Conservation (phyloP, 2,113 vertebrate genomes). For the Mus musculus region DNA sequence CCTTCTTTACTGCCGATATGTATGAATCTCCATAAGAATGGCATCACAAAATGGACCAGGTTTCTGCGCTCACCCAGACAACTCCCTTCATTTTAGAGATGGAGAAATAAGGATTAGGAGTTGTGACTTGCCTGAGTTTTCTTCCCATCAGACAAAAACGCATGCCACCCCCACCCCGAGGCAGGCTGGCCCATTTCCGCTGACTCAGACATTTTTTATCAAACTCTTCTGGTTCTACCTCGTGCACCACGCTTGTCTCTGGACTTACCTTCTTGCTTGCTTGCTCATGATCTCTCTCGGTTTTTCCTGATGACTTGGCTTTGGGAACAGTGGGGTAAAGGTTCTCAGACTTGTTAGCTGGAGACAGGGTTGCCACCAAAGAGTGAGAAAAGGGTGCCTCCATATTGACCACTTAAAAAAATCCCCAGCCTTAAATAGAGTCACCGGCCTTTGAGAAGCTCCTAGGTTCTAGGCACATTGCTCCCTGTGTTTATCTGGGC, state of each 20-base stretch:
- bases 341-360: background rate
- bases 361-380: background rate
- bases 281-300: background rate
- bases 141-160: background rate
- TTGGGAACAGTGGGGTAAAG: background rate
- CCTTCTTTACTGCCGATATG: background rate
- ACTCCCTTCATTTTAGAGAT: background rate
- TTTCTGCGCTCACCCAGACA: slow-evolving; percentile 4
- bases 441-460: background rate
- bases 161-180: background rate
- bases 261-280: background rate
- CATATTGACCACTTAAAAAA: background rate
- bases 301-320: background rate
- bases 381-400: background rate
- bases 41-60: background rate
- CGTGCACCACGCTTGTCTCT: background rate
- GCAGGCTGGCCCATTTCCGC: background rate
- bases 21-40: background rate
- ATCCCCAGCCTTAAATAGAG: background rate
- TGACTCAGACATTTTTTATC: background rate
- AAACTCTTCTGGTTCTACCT: background rate
- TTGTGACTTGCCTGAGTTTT: background rate
- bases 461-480: too few species aligned
- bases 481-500: background rate
- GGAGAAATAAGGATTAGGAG: slow-evolving; percentile 5